Conservation (phyloP, 2,113 vertebrate genomes). For the Sinocyclocheilus grahami region DNA sequence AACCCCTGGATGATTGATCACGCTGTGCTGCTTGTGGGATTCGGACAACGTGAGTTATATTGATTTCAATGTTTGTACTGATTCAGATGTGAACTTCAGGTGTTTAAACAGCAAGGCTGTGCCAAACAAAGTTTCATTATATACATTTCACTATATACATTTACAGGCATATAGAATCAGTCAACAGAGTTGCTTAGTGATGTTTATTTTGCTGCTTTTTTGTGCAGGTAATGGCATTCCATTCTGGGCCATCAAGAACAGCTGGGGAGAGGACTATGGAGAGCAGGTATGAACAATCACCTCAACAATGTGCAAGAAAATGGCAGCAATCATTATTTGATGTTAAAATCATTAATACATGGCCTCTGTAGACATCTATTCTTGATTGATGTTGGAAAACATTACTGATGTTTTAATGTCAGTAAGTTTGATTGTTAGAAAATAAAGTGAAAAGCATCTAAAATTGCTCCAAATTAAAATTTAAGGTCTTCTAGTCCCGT, state of each 20-base stretch:
- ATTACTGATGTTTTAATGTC: neutral
- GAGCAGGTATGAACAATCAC: conserved; percentile 78
- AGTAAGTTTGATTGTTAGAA: neutral
- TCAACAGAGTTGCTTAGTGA: neutral
- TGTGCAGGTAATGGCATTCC: conserved; percentile 76
- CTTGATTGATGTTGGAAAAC: neutral
- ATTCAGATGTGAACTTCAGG: neutral
- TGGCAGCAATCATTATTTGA: neutral
- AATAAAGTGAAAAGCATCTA: neutral
- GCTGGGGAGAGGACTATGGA: conserved; percentile 89
- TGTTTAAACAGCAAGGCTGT: neutral
- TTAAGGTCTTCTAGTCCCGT: too few species aligned
- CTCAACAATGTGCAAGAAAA: neutral
- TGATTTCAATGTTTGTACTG: conserved; percentile 4
- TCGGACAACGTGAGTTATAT: conserved; percentile 81
- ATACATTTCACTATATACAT: neutral
- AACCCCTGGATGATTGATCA: conserved; percentile 90
- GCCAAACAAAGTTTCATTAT: too few species aligned
- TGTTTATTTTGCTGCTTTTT: neutral
- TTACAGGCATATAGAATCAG: neutral
- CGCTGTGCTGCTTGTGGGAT: conserved; percentile 87
- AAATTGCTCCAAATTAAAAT: too few species aligned
- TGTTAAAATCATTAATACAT: neutral
- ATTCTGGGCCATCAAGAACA: conserved; percentile 95
- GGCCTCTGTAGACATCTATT: neutral